Evolutionary conservation across 2,113 vertebrate genomes (phyloP), one percentile per base, ranked within the genome.

Genomic region (Poeciliopsis retropinna): DNA sequence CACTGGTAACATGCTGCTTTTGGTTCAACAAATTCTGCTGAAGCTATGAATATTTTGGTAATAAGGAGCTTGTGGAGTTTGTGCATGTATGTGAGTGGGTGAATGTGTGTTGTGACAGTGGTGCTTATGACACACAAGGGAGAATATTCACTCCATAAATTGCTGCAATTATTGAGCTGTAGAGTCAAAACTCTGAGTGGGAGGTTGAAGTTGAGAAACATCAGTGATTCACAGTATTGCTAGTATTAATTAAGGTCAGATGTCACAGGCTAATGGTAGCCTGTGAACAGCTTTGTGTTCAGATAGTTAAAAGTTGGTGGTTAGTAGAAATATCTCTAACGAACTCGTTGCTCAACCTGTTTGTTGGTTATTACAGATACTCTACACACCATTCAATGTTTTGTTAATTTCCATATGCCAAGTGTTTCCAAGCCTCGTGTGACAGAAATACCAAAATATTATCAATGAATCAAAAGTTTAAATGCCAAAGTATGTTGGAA

Each of bases 131-230:
- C 79, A 78, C 72, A 72, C 70, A 57, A 14, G 32, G 44, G 67
- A 78, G 66, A 76, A 41, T n/a, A 64, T 2, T 34, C 32, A 61
- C 64, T 74, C 69, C 39, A 14, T 81, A 86, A 87, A 80, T 92
- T 77, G 74, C 51, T 73, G 64, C 41, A 30, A 8, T 31, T 82
- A 75, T 81, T 80, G 63, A 73, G 64, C 66, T 54, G n/a, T 22
- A 76, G 34, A 0, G 3, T 54, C 67, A 70, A 47, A 68, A 61
- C 14, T 60, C 2, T 32, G 41, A 83, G 66, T n/a, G 57, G 64
- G 73, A 84, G 67, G 70, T 31, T 80, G 60, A 77, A 60, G 67
- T 29, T 73, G 73, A 28, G 54, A n/a, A 72, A 30, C 75, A 19
- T 60, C 74, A 47, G 4, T 72, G 75, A 71, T 41, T 41, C 39